Evolutionary conservation across 2,113 vertebrate species (phyloP).

Genomic region (Corvus hawaiiensis): DNA sequence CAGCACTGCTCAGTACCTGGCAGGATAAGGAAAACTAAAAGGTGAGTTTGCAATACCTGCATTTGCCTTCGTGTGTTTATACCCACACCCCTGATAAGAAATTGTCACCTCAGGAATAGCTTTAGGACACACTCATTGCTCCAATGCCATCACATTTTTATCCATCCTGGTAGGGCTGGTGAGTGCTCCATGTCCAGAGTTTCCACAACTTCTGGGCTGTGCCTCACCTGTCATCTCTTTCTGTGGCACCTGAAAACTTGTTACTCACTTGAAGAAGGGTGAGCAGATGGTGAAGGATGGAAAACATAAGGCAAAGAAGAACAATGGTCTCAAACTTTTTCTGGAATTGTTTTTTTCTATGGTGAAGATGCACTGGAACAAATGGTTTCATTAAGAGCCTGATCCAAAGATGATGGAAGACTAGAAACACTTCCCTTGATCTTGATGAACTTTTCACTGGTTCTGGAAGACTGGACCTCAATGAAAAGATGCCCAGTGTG

Average conservation of each 20-base stretch:
- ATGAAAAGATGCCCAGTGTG: not conserved
- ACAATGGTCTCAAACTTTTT: not conserved
- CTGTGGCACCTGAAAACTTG: not conserved
- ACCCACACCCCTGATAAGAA: not conserved
- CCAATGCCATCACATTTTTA: not conserved
- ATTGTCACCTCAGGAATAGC: not conserved
- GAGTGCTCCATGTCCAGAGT: not conserved
- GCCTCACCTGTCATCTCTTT: not conserved
- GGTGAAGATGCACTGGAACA: not conserved
- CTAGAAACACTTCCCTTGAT: not conserved
- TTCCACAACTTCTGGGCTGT: not conserved
- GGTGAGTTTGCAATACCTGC: not conserved
- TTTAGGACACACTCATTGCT: not conserved
- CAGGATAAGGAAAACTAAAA: not conserved
- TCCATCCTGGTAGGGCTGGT: not conserved
- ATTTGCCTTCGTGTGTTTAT: not conserved
- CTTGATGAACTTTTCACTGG: not conserved
- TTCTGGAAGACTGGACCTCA: not conserved
- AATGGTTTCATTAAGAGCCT: not conserved
- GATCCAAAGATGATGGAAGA: not conserved
- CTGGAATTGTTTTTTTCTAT: not conserved
- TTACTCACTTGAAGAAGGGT: not conserved
- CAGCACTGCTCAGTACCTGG: not conserved
- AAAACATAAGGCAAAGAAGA: not conserved
- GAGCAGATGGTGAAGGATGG: not conserved